These are phyloP conservation scores for Picus viridis DNA, from an alignment of 2,797 vertebrate species.

Conservation along the genomic window DNA sequence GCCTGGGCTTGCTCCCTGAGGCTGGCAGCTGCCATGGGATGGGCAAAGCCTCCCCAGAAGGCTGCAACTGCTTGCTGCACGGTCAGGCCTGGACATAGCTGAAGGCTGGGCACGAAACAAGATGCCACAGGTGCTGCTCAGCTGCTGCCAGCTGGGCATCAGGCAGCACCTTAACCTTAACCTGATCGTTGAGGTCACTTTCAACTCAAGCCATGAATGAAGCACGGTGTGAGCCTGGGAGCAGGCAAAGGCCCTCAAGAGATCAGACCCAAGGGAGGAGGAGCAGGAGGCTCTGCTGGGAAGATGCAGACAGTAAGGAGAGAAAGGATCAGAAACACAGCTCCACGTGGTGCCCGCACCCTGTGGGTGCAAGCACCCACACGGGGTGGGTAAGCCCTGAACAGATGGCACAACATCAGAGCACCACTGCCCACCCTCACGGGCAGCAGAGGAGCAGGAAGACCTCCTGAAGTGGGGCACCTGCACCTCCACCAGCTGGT, in stretches of 20 bases:
- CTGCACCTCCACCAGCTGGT: not conserved
- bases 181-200: too few relatives aligned
- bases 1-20: not conserved
- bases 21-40: not conserved
- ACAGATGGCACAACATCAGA: not conserved
- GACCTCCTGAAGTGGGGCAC: not conserved
- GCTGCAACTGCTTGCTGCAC: not conserved
- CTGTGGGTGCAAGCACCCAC: not conserved
- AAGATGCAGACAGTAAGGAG: not conserved
- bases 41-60: not conserved
- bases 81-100: not conserved
- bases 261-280: not conserved
- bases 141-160: not conserved
- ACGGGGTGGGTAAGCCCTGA: not conserved
- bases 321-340: not conserved
- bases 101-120: not conserved
- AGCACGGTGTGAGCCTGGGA: not conserved
- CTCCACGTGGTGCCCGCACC: not conserved
- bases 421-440: accelerated
- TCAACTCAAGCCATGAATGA: not conserved
- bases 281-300: not conserved
- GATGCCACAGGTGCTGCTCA: not conserved
- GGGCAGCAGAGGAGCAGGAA: not conserved
- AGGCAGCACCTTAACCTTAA: too few relatives aligned
- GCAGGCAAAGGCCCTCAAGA: not conserved